These are phyloP conservation scores for Spondyliosoma cantharus DNA, from an alignment of 2,797 vertebrate genomes.

Conservation along the genomic window DNA sequence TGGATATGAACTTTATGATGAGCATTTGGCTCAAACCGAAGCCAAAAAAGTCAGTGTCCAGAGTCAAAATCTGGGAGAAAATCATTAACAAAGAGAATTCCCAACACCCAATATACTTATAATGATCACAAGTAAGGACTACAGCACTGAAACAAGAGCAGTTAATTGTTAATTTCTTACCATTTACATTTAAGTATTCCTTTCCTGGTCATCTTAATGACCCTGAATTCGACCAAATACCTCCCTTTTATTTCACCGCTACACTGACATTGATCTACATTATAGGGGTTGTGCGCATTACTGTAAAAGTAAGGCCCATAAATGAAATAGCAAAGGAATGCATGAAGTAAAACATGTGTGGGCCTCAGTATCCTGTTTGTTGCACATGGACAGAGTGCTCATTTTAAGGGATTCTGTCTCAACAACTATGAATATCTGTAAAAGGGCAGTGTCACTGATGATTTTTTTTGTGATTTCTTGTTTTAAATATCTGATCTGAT, in stretches of 20 bases:
- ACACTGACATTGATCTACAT: neutral
- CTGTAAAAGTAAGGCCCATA: neutral
- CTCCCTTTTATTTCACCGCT: neutral
- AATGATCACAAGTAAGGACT: slow-evolving; percentile 5
- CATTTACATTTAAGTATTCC: neutral
- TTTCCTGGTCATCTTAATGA: too few relatives aligned
- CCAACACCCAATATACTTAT: slow-evolving; percentile 1
- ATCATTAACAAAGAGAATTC: slow-evolving; percentile 30
- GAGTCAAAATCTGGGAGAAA: slow-evolving; percentile 39
- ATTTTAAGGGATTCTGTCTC: slow-evolving; percentile 4
- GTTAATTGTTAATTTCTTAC: neutral
- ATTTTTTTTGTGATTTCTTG: too few relatives aligned
- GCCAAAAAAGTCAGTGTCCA: slow-evolving; percentile 46
- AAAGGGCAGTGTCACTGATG: too few relatives aligned
- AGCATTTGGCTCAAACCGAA: slow-evolving; percentile 39
- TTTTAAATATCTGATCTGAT: too few relatives aligned
- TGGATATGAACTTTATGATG: slow-evolving; percentile 36
- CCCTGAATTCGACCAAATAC: neutral
- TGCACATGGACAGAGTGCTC: neutral
- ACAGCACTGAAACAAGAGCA: neutral
- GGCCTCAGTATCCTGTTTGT: neutral
- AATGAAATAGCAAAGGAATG: slow-evolving; percentile 12
- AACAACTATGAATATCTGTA: neutral
- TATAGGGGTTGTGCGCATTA: neutral
- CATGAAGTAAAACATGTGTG: neutral